These are phyloP conservation scores for Cantharis flavilabris DNA, from an alignment of 2,888 invertebrate species.

Conservation along the genomic window DNA sequence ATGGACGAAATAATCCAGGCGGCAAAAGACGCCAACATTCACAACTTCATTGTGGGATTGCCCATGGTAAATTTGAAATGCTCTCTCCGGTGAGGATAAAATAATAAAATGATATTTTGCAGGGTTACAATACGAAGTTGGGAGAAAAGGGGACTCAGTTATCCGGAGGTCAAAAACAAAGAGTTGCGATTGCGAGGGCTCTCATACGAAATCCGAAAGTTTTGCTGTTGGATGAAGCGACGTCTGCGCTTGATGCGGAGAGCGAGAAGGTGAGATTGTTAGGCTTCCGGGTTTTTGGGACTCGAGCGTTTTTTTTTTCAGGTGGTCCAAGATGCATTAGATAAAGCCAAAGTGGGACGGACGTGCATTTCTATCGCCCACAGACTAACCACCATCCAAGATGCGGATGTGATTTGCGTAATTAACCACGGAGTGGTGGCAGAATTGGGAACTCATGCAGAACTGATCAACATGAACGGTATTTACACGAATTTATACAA, in stretches of 20 bases:
- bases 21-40: slow-evolving; percentile 85
- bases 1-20: slow-evolving; percentile 78
- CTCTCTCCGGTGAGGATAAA: not conserved
- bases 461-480: slow-evolving; percentile 67
- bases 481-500: slow-evolving; percentile 64
- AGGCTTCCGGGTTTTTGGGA: not conserved
- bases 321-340: slow-evolving; percentile 85
- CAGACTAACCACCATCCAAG: slow-evolving; percentile 80
- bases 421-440: slow-evolving; percentile 70
- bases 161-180: slow-evolving; percentile 84
- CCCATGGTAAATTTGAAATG: slow-evolving; percentile 65
- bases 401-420: slow-evolving; percentile 79
- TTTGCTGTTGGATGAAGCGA: slow-evolving; percentile 80
- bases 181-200: slow-evolving; percentile 87
- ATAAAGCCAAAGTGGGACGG: slow-evolving; percentile 77
- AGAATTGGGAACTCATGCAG: slow-evolving; percentile 72
- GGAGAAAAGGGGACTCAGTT: slow-evolving; percentile 79
- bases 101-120: slow-evolving; percentile 20
- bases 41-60: slow-evolving; percentile 77
- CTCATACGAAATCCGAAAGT: slow-evolving; percentile 78
- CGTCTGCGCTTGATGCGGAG: slow-evolving; percentile 83
- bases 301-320: not conserved
- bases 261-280: slow-evolving; percentile 69
- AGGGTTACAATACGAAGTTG: slow-evolving; percentile 81
- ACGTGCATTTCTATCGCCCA: slow-evolving; percentile 90